Evolutionary conservation across 2,113 vertebrate genomes (phyloP), one percentile per base, ranked within the genome.

Genomic region (Indicator maculatus): DNA sequence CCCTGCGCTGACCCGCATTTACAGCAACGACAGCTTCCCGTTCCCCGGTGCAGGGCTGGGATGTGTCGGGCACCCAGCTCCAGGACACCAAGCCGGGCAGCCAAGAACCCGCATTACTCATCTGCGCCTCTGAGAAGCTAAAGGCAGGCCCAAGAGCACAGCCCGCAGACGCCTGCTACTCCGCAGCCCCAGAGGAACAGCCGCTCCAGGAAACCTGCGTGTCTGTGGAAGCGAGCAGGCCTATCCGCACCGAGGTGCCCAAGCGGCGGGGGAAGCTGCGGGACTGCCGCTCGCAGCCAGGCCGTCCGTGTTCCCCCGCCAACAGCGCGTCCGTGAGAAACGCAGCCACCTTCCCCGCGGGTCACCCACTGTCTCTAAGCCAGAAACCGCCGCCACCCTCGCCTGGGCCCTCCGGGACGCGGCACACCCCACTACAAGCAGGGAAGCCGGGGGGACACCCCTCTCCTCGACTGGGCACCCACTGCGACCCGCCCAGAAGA

Each of bases 381-480:
- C 66, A 17, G 50, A 17, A 71, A 20, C 33, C n/a, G 14, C 45
- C 26, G 11, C 73, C 31, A 4, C 38, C 36, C 73, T 31, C 38
- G 8, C 19, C 56, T 47, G 5, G 45, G 12, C 24, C 72, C 31
- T 56, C 36, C 53, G n/a, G 73, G 63, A 38, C 16, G 19, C n/a
- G 26, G 77, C 50, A 52, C 50, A 50, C 12, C 19, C 21, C 41
- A 47, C 26, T 28, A n/a, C 28, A 30, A 13, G 47, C 44, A 75
- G 12, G 24, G 15, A 10, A 41, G 18, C 64, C 63, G 27, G 31
- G 52, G 45, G 38, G 45, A 45, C 55, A 67, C 38, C 60, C 64
- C 56, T 45, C 59, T 86, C 81, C 85, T 73, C 60, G 70, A 33
- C 14, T 89, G 93, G 96, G 93, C 65, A 93, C 69, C 59, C 36